A percentile compares a stretch with the other conserved stretches of the same genome.
phyloP scores from a whole-genome alignment of 2,113 vertebrate species.

The Gorsachius goisagi region DNA sequence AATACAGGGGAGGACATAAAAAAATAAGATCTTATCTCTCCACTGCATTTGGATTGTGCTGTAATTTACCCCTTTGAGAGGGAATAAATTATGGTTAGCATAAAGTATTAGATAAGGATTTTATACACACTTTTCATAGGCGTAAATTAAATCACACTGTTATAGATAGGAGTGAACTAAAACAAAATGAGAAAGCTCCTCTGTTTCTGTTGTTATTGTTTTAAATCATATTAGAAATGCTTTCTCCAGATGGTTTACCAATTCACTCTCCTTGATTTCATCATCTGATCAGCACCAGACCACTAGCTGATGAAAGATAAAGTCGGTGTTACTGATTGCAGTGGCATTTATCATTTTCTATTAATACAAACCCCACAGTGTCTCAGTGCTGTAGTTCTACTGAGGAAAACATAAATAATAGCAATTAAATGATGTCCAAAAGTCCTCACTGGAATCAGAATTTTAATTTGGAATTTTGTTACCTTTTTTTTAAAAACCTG shows the following conservation, averaged over 20 bases:
- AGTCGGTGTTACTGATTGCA: conserved; percentile 16
- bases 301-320: conserved; percentile 57
- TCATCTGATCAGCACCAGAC: conserved; percentile 41
- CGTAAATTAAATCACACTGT: not conserved
- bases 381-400: not conserved
- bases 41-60: not conserved
- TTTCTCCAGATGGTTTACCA: conserved; percentile 34
- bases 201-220: conserved; percentile 13
- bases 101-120: not conserved
- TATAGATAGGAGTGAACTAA: not conserved
- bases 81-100: not conserved
- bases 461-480: not conserved
- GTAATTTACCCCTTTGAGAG: not conserved
- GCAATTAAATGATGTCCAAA: not conserved
- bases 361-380: not conserved
- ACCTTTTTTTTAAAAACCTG: not conserved
- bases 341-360: conserved; percentile 4
- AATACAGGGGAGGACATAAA: not conserved
- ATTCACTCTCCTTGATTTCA: conserved; percentile 37
- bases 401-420: not conserved
- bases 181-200: not conserved
- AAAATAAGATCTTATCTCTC: not conserved
- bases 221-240: conserved; percentile 14
- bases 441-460: not conserved
- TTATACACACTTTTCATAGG: not conserved